Base-by-base conservation (phyloP, 2,113 vertebrate genomes). In the Oryzias javanicus region DNA sequence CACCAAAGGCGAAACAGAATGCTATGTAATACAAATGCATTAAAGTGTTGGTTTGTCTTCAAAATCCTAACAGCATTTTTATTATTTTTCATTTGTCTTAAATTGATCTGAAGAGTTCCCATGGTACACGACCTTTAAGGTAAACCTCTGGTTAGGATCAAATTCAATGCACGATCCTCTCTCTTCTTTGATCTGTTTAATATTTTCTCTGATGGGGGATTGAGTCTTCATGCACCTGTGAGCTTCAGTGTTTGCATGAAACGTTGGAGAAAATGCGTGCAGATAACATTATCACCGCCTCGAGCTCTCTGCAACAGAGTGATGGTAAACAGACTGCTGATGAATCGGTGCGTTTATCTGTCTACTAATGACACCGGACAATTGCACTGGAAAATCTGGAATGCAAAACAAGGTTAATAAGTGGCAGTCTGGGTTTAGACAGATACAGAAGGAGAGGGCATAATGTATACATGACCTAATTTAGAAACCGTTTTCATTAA, bases 171-270 rank as follows among this genome's bases (percentile, higher is more conserved):
- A 5, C 44, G 67, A 73, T 73, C 73, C 57, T 10, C 55, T 25
- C 19, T 59, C 29, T 60, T 46, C 69, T 55, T 63, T 64, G 65
- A 65, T 72, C 46, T 66, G 50, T 56, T 69, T 59, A 66, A 72
- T 53, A 64, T 67, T 72, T 72, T 67, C 41, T 61, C 10, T 42
- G 55, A 60, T 45, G 60, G 25, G 49, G 52, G 17, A 55, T 61
- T 29, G 18, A 51, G 48, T 41, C 42, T 49, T 7, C 53, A 22
- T 60, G 59, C 44, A 54, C 47, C 40, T 49, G 40, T 45, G 22
- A 45, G 41, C 35, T 42, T 24, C 35, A 4, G 19, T 27, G 53
- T 40, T 6, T 52, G 60, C 55, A 25, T 27, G 14, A 54, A 18
- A 19, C 45, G 48, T 42, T 42, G 14, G 48, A 12, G 2, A 42